phyloP scores from a whole-genome alignment of 2,888 invertebrate genomes.

The Clivina fossor region DNA sequence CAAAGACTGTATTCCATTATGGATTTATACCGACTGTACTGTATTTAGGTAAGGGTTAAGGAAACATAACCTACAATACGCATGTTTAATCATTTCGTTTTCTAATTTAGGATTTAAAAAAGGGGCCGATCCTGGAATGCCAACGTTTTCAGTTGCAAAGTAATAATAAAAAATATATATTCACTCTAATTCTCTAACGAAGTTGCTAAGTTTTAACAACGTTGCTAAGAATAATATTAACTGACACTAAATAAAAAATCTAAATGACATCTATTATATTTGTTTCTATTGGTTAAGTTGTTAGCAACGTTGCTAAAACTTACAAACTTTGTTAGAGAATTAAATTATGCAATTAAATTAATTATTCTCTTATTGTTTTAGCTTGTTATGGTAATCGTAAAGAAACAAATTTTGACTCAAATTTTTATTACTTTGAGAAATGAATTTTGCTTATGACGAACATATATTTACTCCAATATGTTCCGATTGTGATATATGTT shows the following conservation, averaged over 20 bases:
- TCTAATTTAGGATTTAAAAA: slow-evolving; percentile 62
- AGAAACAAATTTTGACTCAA: slow-evolving; percentile 12
- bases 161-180: too few relatives aligned
- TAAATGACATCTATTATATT: too few relatives aligned
- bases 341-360: slow-evolving; percentile 7
- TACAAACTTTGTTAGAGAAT: too few relatives aligned
- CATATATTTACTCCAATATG: slow-evolving; percentile 6
- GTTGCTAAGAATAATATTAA: too few relatives aligned
- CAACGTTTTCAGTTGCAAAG: slow-evolving; percentile 44
- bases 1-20: slow-evolving; percentile 67
- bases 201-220: too few relatives aligned
- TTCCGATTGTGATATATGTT: not conserved
- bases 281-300: too few relatives aligned
- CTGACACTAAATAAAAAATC: too few relatives aligned
- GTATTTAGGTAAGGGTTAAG: slow-evolving; percentile 62
- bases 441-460: too few relatives aligned
- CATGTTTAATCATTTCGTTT: slow-evolving; percentile 25
- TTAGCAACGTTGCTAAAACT: too few relatives aligned
- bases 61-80: not conserved
- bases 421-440: slow-evolving; percentile 18
- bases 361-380: slow-evolving; percentile 46
- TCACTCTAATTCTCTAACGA: too few relatives aligned
- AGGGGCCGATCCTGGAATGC: slow-evolving; percentile 70
- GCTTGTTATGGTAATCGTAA: slow-evolving; percentile 52
- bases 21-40: slow-evolving; percentile 70